Conservation (phyloP, 2,888 invertebrate genomes). For the Drosophila kanekoi region DNA sequence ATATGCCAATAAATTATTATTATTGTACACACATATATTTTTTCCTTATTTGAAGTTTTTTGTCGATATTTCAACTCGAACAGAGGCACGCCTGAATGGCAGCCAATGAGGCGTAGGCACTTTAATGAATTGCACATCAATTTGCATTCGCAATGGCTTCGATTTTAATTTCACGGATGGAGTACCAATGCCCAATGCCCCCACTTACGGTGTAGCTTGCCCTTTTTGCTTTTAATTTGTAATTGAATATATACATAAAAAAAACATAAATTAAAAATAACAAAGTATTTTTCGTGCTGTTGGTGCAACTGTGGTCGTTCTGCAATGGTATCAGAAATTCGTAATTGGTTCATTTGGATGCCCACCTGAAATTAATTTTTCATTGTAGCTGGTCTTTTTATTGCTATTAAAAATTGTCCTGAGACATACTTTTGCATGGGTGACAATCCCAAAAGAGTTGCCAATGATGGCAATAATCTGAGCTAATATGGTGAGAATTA, state of each 20-base stretch:
- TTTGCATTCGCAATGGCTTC: constrained; percentile 59
- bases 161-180: constrained; percentile 43
- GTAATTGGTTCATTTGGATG: constrained; percentile 50
- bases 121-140: constrained; percentile 76
- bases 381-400: neutral
- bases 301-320: constrained; percentile 7
- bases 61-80: constrained; percentile 26
- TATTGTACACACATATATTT: constrained; percentile 22
- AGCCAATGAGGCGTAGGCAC: constrained; percentile 62
- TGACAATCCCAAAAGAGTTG: neutral
- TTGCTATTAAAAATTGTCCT: constrained; percentile 5
- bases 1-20: constrained; percentile 12
- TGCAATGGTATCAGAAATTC: constrained; percentile 31
- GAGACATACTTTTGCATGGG: neutral
- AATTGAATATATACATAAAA: constrained; percentile 57
- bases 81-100: constrained; percentile 56
- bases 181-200: neutral
- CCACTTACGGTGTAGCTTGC: constrained; percentile 5
- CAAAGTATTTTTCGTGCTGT: constrained; percentile 6
- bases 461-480: neutral
- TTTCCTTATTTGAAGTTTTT: constrained; percentile 41
- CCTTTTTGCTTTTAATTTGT: constrained; percentile 31
- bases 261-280: neutral
- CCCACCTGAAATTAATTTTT: constrained; percentile 27
- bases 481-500: neutral